Conservation (phyloP, 2,888 invertebrate species). For the Agrotis ipsilon region DNA sequence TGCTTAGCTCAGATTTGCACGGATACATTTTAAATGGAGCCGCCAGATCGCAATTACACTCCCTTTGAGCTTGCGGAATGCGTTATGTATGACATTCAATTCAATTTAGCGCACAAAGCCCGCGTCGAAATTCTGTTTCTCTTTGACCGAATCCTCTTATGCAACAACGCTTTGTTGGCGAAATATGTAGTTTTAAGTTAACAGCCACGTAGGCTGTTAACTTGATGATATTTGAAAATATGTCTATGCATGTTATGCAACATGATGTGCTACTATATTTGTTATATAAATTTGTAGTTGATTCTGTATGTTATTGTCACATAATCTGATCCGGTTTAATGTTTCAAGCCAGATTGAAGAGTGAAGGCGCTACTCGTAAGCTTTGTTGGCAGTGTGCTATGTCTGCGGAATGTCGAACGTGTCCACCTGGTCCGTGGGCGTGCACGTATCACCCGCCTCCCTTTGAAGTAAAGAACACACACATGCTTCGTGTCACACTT, state of each 20-base stretch:
- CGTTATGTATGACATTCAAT: conserved; percentile 89
- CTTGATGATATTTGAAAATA: conserved; percentile 63
- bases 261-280: conserved; percentile 29
- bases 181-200: conserved; percentile 76
- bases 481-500: conserved; percentile 66
- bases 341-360: conserved; percentile 72
- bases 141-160: conserved; percentile 85
- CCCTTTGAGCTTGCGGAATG: conserved; percentile 88
- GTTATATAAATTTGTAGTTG: conserved; percentile 9
- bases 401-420: conserved; percentile 77
- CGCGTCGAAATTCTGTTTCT: conserved; percentile 86
- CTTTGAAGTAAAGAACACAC: conserved; percentile 78
- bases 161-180: conserved; percentile 82
- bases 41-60: conserved; percentile 88
- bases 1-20: conserved; percentile 85
- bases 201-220: conserved; percentile 62
- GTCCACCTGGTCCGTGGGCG: conserved; percentile 85
- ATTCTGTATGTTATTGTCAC: conserved; percentile 21
- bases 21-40: conserved; percentile 89
- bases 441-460: conserved; percentile 73
- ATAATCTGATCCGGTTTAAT: conserved; percentile 15
- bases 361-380: conserved; percentile 71
- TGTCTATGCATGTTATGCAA: conserved; percentile 17
- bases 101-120: conserved; percentile 88
- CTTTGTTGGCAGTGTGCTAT: conserved; percentile 77